Base-by-base conservation (phyloP, 2,888 invertebrate species). In the Scaptomyza flava region DNA sequence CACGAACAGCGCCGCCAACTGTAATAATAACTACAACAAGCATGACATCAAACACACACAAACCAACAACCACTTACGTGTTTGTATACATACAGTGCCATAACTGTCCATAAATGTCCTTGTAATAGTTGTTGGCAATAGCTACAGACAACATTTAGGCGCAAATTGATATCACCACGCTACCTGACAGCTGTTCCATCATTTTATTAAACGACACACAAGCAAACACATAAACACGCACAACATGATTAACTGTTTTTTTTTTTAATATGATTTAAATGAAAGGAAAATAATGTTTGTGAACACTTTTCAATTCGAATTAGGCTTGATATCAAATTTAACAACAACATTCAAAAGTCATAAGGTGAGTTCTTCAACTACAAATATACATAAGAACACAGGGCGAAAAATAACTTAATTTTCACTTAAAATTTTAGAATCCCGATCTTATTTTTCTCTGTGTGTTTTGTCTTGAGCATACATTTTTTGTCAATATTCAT, bases 41-140 rank as follows among this genome's bases (percentile, higher is more conserved):
- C 66, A 61, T 60, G 60, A 47, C 67, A 60, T 61, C 41, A 38
- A 58, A 36, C 27, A 47, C 54, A 23, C 36, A 43, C 17, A 45
- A 2, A 7, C 31, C n/a, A 5, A 27, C 46, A 46, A 27, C 4
- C 31, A 47, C 2, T 8, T 12, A 38, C 17, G 17, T 17, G 17
- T 17, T 41, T 20, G 20, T 3, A n/a, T 1, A 6, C 17, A 33
- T 7, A 33, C 8, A 11, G 14, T n/a, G 50, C 34, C 23, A 23
- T 36, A 51, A 27, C 27, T 27, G 27, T 23, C 51, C 51, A 48
- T 52, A 64, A 48, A 58, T 74, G 57, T 64, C 64, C 79, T 58
- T 60, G 75, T 75, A 69, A 75, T 75, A 75, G 75, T 74, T 74
- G 75, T 78, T 74, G 75, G 65, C 70, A 75, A 74, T 79, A 78